A percentile compares a stretch with the other conserved stretches of the same genome.
phyloP scores from a whole-genome alignment of 2,113 vertebrate species.

The Hypocryptadius cinnamomeus region DNA sequence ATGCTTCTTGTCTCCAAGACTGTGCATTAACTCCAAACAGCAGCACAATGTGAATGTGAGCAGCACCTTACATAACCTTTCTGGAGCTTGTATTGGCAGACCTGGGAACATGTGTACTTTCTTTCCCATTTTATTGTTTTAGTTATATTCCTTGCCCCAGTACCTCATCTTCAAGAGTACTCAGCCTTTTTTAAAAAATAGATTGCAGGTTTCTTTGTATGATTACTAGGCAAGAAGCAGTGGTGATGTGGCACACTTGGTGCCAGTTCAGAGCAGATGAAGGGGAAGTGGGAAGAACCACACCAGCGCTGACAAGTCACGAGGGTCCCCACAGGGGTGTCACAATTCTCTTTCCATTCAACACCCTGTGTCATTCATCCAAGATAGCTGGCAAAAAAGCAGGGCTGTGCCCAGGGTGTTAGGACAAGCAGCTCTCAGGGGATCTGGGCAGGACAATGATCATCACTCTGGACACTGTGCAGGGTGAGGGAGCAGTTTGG shows the following conservation, averaged over 20 bases:
- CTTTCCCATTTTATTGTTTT: background rate
- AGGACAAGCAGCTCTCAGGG: rapidly evolving
- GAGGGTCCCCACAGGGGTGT: rapidly evolving
- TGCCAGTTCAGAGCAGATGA: background rate
- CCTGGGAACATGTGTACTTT: background rate
- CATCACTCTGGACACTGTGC: background rate
- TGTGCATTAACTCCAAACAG: background rate
- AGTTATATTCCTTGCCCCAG: background rate
- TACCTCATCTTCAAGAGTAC: background rate
- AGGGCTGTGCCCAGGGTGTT: background rate
- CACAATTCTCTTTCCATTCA: background rate
- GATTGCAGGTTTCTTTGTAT: background rate
- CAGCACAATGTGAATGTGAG: background rate
- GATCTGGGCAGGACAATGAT: background rate
- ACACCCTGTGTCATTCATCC: background rate
- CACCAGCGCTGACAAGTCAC: background rate
- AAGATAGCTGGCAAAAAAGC: background rate
- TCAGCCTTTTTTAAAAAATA: background rate
- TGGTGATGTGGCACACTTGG: background rate
- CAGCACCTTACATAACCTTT: background rate
- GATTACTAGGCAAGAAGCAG: background rate
- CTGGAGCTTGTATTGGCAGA: background rate
- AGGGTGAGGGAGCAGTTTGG: background rate
- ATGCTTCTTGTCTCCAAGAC: background rate
- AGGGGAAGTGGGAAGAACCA: background rate